Evolutionary conservation across 2,888 invertebrate genomes (phyloP), one percentile per base, ranked within the genome.

Genomic region (Oxyteleia sp.): DNA sequence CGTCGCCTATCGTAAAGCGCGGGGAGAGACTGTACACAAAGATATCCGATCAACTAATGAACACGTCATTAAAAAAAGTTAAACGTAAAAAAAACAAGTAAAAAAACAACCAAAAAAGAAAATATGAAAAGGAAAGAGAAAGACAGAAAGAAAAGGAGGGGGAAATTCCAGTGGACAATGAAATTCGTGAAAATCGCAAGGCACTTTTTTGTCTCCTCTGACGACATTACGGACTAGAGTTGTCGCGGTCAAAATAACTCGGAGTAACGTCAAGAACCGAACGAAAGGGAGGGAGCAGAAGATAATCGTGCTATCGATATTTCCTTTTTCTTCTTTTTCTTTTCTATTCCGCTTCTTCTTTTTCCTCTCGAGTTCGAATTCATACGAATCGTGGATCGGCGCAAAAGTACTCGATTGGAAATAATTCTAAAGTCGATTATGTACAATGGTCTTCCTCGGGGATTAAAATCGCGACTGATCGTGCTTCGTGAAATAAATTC

Each of bases 401-500:
- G 32, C 32, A 32, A 32, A 32, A 32, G 32, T 16, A 8, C 10
- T 18, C 23, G 41, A 32, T n/a, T 35, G 23, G 20, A 35, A 59
- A 41, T 59, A n/a, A 18, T 51, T 11, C 23, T 38, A 13, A 32
- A 32, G 32, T 51, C 38, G 26, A 41, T 23, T 41, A 43, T 49
- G 49, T 29, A 20, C 20, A 23, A 35, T 3, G 13, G 0, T 35
- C n/a, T 55, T 15, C 3, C 35, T 7, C 3, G 8, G n/a, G n/a
- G 43, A n/a, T 45, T 29, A 61, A 32, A 32, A 32, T 32, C 32
- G 32, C 32, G 10, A 32, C 32, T 18, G 15, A 35, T 20, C 4
- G 10, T 32, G 15, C 10, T 11, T 53, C 16, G 43, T 59, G 63
- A 49, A 89, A 88, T 89, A 88, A 85, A 89, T 89, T 86, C 87